Percentiles rank a stretch among this genome's conserved stretches.
Evolutionary conservation across 2,113 vertebrate genomes (phyloP).

Genomic region (Cynocephalus volans): DNA sequence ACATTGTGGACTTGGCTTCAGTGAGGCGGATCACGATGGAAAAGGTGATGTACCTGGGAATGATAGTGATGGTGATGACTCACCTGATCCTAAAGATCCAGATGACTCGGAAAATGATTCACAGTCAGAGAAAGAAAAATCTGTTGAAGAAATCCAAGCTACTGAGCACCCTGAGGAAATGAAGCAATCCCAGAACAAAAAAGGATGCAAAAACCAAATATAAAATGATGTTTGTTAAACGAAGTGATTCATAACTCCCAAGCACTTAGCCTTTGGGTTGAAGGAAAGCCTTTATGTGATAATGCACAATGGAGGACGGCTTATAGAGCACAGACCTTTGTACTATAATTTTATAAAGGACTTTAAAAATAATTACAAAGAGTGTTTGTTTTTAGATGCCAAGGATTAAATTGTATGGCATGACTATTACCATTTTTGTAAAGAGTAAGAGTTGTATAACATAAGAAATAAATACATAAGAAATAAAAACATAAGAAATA

Average conservation of each 20-base stretch:
- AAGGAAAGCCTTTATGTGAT: conserved; percentile 89
- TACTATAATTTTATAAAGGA: conserved; percentile 88
- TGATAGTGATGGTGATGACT: conserved; percentile 72
- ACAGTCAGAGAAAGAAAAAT: conserved; percentile 84
- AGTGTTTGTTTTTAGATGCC: conserved; percentile 88
- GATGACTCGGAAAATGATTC: conserved; percentile 84
- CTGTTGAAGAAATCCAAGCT: conserved; percentile 82
- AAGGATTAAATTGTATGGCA: conserved; percentile 87
- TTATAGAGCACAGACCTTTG: conserved; percentile 87
- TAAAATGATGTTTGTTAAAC: conserved; percentile 91
- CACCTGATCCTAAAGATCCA: conserved; percentile 82
- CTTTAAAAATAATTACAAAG: conserved; percentile 86
- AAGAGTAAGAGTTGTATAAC: conserved; percentile 84
- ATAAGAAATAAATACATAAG: conserved; percentile 86
- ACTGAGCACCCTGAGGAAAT: conserved; percentile 81
- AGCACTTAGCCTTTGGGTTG: conserved; percentile 86
- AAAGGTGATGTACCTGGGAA: not conserved
- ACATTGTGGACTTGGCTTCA: conserved; percentile 94
- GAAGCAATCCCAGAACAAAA: conserved; percentile 83
- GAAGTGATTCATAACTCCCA: conserved; percentile 87
- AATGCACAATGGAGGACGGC: conserved; percentile 89
- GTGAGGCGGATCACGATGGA: conserved; percentile 89
- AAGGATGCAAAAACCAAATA: conserved; percentile 89
- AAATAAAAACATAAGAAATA: conserved; percentile 88
- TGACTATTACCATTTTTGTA: conserved; percentile 86